These are phyloP conservation scores for Prionace glauca DNA, from an alignment of 2,797 vertebrate genomes.

Conservation along the genomic window DNA sequence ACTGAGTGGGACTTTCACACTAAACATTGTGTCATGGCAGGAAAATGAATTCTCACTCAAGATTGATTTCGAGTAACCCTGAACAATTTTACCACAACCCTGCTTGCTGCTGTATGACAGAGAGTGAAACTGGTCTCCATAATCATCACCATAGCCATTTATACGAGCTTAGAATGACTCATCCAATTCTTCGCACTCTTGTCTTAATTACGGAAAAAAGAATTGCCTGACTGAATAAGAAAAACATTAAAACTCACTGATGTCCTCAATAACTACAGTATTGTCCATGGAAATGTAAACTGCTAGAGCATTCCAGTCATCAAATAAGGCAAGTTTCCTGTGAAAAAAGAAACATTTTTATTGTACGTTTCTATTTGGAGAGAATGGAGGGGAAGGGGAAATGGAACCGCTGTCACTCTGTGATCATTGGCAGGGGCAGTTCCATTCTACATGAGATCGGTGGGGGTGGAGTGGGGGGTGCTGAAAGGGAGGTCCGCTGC, in stretches of 20 bases:
- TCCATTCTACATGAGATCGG: no score
- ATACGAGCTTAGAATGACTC: background rate
- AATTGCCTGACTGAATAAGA: background rate
- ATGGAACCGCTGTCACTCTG: no score
- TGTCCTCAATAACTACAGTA: conserved; percentile 81
- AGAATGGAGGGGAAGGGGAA: background rate
- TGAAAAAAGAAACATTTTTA: conserved; percentile 44
- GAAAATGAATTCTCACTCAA: background rate
- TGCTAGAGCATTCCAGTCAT: conserved; percentile 78
- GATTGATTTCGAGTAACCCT: background rate
- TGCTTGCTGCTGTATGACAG: background rate
- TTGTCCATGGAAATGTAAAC: conserved; percentile 85
- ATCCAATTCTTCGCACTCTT: background rate
- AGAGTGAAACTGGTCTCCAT: background rate
- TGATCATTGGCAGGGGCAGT: no score
- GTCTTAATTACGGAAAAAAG: background rate
- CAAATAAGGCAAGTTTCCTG: conserved; percentile 80
- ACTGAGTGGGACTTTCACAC: background rate
- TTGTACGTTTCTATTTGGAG: background rate
- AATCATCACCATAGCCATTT: no score
- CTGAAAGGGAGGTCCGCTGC: no score
- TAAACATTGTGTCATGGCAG: background rate
- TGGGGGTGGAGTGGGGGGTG: no score
- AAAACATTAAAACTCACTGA: conserved; percentile 65
- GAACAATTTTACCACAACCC: background rate